Conservation (phyloP, 1,140 invertebrate genomes). For the Cyclargus thomasi region DNA sequence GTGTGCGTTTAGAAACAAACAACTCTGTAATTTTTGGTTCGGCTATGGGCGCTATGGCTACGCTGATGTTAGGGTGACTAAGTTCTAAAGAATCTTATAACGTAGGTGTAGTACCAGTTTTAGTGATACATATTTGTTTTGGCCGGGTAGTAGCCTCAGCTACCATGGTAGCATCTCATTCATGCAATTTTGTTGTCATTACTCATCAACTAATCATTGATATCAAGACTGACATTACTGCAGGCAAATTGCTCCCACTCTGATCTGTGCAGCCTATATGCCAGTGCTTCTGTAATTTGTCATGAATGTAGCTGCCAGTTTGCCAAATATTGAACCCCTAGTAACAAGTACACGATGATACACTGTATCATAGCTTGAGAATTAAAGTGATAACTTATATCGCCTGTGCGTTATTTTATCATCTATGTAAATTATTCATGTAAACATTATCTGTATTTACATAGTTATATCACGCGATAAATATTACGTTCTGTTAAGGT, state of each 20-base stretch:
- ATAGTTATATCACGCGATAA: background rate
- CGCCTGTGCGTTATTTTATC: background rate
- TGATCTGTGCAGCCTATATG: background rate
- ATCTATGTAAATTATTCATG: background rate
- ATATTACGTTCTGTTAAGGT: background rate
- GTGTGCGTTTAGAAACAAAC: constrained; percentile 49
- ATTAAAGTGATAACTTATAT: background rate
- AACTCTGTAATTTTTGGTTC: constrained; percentile 48
- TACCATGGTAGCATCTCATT: background rate
- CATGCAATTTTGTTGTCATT: too few species aligned
- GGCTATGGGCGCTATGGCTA: constrained; percentile 8
- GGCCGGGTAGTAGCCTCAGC: constrained; percentile 18
- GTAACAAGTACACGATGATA: background rate
- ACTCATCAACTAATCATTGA: too few species aligned
- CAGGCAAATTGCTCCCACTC: background rate
- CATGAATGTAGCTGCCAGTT: background rate
- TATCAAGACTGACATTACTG: too few species aligned
- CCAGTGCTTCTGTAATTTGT: background rate
- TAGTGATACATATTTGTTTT: constrained; percentile 25
- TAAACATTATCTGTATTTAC: background rate
- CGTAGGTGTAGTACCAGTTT: constrained; percentile 11
- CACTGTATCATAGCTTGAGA: background rate
- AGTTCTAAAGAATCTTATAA: constrained; percentile 25
- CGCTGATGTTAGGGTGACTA: constrained; percentile 25
- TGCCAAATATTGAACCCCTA: background rate